Evolutionary conservation across 92 coral and sea anemone genomes (phyloP), one percentile per base, ranked within the genome.

Genomic region (Phenganax subtilis): DNA sequence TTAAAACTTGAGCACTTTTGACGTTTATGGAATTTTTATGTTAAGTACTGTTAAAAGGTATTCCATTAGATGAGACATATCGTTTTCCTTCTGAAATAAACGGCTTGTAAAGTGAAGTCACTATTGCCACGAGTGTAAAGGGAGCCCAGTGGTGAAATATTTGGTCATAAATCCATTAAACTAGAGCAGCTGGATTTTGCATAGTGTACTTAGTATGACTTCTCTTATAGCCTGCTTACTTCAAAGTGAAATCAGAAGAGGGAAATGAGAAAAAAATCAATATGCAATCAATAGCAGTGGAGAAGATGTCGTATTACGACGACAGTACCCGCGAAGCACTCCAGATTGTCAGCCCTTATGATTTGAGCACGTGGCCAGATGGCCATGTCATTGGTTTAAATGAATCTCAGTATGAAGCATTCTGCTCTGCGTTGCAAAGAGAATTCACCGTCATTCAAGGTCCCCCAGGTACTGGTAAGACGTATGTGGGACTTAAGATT

Each of bases 391-490:
- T 93, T 55, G 97, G 93, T 30, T 71, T 93, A 53, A 87, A 93
- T 77, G 92, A 91, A 10, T 93, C 97, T 0, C 97, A 93, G 83
- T 86, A 87, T 82, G 88, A 71, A 16, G 97, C 97, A 51, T 93
- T 87, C 72, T 91, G 89, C 55, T 80, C 86, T 47, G 97, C 97
- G 17, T 85, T 93, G 75, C 90, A 92, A 55, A 91, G 85, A 57
- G 80, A 87, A 77, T 91, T 93, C 67, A 90, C 96, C 6, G 88
- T 93, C 51, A 93, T 93, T 14, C 97, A 93, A 75, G 97, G 97
- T 12, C 97, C 97, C 11, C 97, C 97, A 0, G 97, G 97, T 4
- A 93, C 97, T 54, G 97, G 97, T 47, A 93, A 93, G 81, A 93
- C 97, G 10, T 91, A 88, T 75, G 90, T 93, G 51, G 97, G 97